Evolutionary conservation across 2,888 invertebrate genomes (phyloP), one percentile per base, ranked within the genome.

Genomic region (Rhingia rostrata): DNA sequence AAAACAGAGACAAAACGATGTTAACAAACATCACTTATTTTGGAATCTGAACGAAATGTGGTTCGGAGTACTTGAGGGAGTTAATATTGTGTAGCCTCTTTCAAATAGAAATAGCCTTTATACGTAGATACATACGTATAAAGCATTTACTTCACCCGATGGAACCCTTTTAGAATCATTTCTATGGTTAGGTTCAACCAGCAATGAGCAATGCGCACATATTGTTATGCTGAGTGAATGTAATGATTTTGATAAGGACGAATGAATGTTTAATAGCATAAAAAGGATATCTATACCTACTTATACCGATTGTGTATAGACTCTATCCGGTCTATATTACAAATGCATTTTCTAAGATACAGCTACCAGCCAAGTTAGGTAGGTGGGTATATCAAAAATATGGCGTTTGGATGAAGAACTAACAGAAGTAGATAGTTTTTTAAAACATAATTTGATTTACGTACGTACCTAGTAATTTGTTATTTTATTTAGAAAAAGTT

Each of bases 21-120:
- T 63, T 77, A 77, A 77, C 67, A 67, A 77, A 69, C 61, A 77
- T 77, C 78, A 70, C 70, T 78, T 78, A 78, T 64, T 78, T 70
- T n/a, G 69, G 69, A 63, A 70, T 78, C 63, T 56, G 22, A 69
- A 56, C 63, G 69, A 70, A 70, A 61, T 70, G 70, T 78, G 49
- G 49, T 63, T 60, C 49, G 56, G 56, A 58, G 70, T 78, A 70
- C 78, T 78, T 78, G 63, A 63, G 64, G 77, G 58, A 78, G 78
- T 78, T 78, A 54, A 78, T 78, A 78, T 70, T 64, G 63, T 66
- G 39, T 63, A 56, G 54, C 39, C 39, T 10, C 49, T 69, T 56
- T 47, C 61, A 47, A 56, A 67, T 60, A 43, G 10, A 60, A 39
- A 60, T 9, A 14, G 39, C 39, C 49, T 45, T 45, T 37, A 39